A percentile compares a stretch with the other conserved stretches of the same genome.
phyloP scores from a whole-genome alignment of 2,888 invertebrate genomes.

The Escarpia spicata region DNA sequence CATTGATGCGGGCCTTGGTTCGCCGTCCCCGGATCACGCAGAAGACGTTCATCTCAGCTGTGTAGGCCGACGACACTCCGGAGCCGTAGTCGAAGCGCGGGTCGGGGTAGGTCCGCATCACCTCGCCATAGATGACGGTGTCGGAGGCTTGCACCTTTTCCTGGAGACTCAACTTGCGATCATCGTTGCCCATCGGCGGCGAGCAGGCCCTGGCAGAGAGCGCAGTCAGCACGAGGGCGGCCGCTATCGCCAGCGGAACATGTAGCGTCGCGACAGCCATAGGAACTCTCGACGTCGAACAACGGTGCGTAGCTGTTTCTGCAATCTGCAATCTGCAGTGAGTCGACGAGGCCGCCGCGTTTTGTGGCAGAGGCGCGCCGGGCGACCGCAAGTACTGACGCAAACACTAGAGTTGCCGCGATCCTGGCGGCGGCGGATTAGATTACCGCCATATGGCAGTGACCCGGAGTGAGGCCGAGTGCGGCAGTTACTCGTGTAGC shows the following conservation, averaged over 20 bases:
- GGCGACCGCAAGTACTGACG: background rate
- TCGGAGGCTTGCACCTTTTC: background rate
- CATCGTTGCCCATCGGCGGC: background rate
- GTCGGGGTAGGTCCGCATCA: background rate
- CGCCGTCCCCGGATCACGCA: background rate
- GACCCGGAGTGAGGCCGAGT: background rate
- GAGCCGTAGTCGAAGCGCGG: constrained; percentile 7
- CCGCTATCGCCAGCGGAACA: background rate
- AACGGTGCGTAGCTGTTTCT: background rate
- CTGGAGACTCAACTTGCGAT: background rate
- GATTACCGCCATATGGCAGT: constrained; percentile 1
- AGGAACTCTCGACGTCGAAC: background rate
- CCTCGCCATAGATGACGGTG: background rate
- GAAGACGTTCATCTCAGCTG: background rate
- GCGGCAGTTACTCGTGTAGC: background rate
- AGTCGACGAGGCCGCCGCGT: background rate
- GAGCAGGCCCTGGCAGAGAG: background rate
- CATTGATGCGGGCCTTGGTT: background rate
- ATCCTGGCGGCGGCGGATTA: constrained; percentile 3
- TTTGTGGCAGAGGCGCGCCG: background rate
- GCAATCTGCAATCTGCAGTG: background rate
- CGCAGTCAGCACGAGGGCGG: background rate
- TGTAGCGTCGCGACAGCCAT: background rate
- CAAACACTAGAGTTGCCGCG: background rate
- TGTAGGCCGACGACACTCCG: background rate